Evolutionary conservation across 2,888 invertebrate species (phyloP), one percentile per base, ranked within the genome.

Genomic region (Rhingia rostrata): DNA sequence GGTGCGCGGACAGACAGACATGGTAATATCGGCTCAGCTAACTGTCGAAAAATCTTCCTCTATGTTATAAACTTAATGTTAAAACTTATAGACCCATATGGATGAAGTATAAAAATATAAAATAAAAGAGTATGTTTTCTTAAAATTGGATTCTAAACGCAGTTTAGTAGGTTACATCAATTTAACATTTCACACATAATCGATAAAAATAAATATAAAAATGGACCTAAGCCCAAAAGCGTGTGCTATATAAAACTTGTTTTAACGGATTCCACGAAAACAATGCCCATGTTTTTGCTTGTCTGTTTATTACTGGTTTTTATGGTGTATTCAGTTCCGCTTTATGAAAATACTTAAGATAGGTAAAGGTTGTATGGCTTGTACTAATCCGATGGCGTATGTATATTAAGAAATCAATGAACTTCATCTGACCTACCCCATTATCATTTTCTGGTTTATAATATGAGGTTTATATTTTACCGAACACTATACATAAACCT

Each of bases 341-440:
- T 6, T 6, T 37, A 67, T 41, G 10, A 9, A 37, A 5, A 32
- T 12, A 14, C 53, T 64, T 32, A 49, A 22, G 49, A 49, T 6
- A 14, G 39, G n/a, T 41, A 12, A 39, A 6, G n/a, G 7, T 30
- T 30, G 35, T 49, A n/a, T 3, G 14, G 14, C 33, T 30, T 30
- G 41, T 56, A 22, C 45, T 30, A 49, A 39, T 30, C 14, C 10
- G 0, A 10, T 12, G 6, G n/a, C 12, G 33, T n/a, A 35, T 3
- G 10, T 14, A 14, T 10, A 37, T 45, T 12, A 14, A 41, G 35
- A 43, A 56, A 43, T 58, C 49, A 58, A 37, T 64, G 32, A 73
- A 67, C 54, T 54, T 80, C 45, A 56, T 66, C 58, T 51, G 82
- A 77, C 77, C 82, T 82, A 77, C 82, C 77, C 66, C 66, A 82